These are phyloP conservation scores for Haliclona indistincta DNA, from an alignment of 37 sponge, comb jelly and placozoan species.

Conservation along the genomic window DNA sequence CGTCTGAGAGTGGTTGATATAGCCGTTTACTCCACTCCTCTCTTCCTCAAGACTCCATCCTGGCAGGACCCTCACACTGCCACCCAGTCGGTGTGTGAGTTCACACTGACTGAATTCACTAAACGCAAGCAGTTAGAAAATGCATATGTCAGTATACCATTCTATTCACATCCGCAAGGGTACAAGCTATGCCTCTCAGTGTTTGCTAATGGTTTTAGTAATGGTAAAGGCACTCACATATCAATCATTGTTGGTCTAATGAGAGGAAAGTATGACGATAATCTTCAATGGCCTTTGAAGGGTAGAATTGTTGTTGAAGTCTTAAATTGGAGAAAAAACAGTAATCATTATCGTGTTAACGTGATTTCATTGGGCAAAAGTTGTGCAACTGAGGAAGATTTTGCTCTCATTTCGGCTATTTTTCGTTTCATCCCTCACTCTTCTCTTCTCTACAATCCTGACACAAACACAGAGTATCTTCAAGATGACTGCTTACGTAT, in stretches of 20 bases:
- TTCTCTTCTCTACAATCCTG: too few relatives aligned
- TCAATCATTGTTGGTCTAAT: slow-evolving; percentile 64
- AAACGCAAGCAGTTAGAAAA: background rate
- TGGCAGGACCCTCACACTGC: too few relatives aligned
- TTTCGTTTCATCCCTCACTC: too few relatives aligned
- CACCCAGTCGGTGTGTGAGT: too few relatives aligned
- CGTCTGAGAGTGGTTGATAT: too few relatives aligned
- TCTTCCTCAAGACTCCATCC: too few relatives aligned
- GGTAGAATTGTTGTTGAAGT: slow-evolving; percentile 1
- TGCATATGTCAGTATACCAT: slow-evolving; percentile 67
- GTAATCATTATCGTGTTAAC: slow-evolving; percentile 4
- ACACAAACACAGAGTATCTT: too few relatives aligned
- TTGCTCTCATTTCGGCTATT: too few relatives aligned
- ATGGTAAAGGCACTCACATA: slow-evolving; percentile 70
- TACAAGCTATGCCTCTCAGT: slow-evolving; percentile 85
- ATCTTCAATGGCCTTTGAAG: background rate
- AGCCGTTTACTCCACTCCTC: too few relatives aligned
- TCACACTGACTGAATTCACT: background rate
- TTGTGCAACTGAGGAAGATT: too few relatives aligned
- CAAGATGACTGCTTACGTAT: too few relatives aligned
- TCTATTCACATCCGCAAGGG: slow-evolving; percentile 76
- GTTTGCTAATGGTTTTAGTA: slow-evolving; percentile 81
- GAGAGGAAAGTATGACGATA: slow-evolving; percentile 2
- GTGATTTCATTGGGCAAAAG: too few relatives aligned
- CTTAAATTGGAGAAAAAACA: slow-evolving; percentile 1